Percentiles rank a stretch among this genome's conserved stretches.
phyloP scores from a whole-genome alignment of 1,140 invertebrate genomes.

The Lepidurus arcticus region DNA sequence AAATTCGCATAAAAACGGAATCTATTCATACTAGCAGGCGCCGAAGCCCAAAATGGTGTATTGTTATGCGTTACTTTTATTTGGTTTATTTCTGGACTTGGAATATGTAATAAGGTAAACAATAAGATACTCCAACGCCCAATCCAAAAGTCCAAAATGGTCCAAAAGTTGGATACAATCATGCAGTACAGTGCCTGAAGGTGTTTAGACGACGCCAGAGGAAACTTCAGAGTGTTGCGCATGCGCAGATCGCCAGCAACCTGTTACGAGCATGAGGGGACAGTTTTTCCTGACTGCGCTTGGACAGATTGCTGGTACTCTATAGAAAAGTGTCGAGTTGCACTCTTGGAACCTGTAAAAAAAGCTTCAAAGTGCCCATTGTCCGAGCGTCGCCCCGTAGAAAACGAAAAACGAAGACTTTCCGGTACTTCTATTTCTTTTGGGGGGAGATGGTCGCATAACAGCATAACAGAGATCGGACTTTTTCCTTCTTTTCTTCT shows the following conservation, averaged over 20 bases:
- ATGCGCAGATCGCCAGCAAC: constrained; percentile 3
- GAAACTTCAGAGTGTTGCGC: neutral
- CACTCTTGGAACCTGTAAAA: neutral
- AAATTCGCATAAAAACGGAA: neutral
- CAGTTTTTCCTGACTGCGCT: neutral
- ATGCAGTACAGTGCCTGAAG: no score
- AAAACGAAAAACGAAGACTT: neutral
- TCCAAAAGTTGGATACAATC: no score
- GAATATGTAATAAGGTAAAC: no score
- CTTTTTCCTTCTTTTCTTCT: no score
- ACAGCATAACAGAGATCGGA: no score
- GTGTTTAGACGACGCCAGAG: no score
- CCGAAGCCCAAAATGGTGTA: constrained; percentile 20
- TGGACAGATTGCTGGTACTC: constrained; percentile 7
- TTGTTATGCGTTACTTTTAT: neutral
- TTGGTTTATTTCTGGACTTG: neutral
- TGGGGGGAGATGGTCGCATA: no score
- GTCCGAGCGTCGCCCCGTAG: neutral
- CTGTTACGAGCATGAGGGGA: constrained; percentile 12
- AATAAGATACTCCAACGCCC: no score
- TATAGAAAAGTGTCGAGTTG: constrained; percentile 1
- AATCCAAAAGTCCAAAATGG: no score
- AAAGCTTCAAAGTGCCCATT: neutral
- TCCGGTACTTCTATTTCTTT: neutral
- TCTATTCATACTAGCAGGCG: neutral